Percentiles rank a stretch among this genome's conserved stretches.
Evolutionary conservation across 2,113 vertebrate genomes (phyloP).

Genomic region (Colistium nudipinnis): DNA sequence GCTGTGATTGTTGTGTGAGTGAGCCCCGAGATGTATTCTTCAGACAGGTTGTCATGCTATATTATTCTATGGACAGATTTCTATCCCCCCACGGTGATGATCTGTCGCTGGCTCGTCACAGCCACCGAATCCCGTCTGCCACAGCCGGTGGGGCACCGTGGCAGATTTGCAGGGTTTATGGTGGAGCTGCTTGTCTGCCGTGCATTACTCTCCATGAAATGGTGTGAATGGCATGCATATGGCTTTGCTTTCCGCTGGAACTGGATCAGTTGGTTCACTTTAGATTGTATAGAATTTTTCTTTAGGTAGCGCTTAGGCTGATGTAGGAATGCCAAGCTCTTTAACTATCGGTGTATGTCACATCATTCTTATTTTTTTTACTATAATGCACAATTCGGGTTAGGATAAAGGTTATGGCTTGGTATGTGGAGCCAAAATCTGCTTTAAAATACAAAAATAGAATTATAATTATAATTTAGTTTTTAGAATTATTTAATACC

Average conservation of each 20-base stretch:
- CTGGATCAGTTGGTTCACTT: constrained; percentile 44
- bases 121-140: constrained; percentile 51
- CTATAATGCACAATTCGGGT: too few species aligned
- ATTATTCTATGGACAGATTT: constrained; percentile 61
- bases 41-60: constrained; percentile 51
- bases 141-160: constrained; percentile 47
- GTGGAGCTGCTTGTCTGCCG: constrained; percentile 58
- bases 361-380: constrained; percentile 38
- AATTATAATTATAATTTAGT: too few species aligned
- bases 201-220: constrained; percentile 43
- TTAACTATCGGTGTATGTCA: too few species aligned
- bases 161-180: constrained; percentile 66
- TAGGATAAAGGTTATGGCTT: too few species aligned
- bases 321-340: too few species aligned
- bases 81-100: constrained; percentile 41
- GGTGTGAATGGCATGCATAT: constrained; percentile 43
- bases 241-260: constrained; percentile 44
- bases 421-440: too few species aligned
- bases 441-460: too few species aligned
- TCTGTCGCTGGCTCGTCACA: constrained; percentile 68
- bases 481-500: too few species aligned
- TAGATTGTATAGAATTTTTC: constrained; percentile 3
- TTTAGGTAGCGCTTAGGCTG: too few species aligned
- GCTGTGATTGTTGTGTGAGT: constrained; percentile 25
- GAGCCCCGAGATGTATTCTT: constrained; percentile 34